Percentiles rank a stretch among this genome's conserved stretches.
phyloP scores from a whole-genome alignment of 2,888 invertebrate genomes.

The Patella depressa region DNA sequence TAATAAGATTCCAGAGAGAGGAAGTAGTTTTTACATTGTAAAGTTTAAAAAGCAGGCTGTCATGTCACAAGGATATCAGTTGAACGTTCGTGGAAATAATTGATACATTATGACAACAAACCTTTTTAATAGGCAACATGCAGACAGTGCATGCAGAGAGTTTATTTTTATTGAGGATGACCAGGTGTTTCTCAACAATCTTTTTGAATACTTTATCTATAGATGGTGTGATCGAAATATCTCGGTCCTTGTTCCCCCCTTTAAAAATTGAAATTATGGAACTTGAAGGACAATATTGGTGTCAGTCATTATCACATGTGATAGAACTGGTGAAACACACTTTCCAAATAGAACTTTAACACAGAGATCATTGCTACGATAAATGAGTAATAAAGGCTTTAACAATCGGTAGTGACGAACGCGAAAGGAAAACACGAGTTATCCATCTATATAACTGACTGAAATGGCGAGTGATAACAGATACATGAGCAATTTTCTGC shows the following conservation, averaged over 20 bases:
- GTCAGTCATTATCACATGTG: no score
- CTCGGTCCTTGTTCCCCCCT: constrained; percentile 15
- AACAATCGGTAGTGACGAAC: no score
- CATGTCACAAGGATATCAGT: not conserved
- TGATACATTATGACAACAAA: not conserved
- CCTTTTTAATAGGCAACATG: no score
- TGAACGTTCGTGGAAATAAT: constrained; percentile 6
- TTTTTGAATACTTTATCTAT: constrained; percentile 16
- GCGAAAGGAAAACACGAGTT: no score
- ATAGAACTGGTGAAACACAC: no score
- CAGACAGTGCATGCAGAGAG: not conserved
- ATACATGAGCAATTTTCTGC: no score
- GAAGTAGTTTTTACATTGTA: not conserved
- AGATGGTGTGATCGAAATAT: constrained; percentile 6
- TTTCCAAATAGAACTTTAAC: no score
- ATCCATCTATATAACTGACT: no score
- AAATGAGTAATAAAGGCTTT: no score
- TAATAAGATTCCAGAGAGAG: not conserved
- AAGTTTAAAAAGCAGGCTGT: not conserved
- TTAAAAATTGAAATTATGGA: constrained; percentile 6
- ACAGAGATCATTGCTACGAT: no score
- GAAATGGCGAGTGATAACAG: no score
- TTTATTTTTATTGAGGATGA: not conserved
- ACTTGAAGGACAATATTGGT: no score
- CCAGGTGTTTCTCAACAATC: not conserved